A percentile compares a stretch with the other conserved stretches of the same genome.
Conservation (phyloP, 2,888 invertebrate species). For the Sinodicranocentrus sp. region DNA sequence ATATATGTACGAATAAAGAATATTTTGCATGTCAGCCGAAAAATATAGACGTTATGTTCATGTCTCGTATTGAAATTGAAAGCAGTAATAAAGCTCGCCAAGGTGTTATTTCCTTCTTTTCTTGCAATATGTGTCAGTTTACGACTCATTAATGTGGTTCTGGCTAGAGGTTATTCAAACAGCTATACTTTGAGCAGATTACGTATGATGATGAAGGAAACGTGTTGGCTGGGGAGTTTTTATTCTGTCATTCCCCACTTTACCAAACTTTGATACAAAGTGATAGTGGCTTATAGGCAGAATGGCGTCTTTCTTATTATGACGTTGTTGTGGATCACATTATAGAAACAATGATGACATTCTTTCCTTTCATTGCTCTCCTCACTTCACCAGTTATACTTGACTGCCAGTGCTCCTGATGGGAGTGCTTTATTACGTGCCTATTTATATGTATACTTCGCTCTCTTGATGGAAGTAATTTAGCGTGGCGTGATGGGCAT, state of each 20-base stretch:
- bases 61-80: constrained; percentile 15
- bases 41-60: no score
- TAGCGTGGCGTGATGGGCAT: constrained; percentile 16
- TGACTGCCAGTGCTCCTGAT: neutral
- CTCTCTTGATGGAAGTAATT: constrained; percentile 36
- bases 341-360: constrained; percentile 15
- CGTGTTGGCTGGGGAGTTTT: constrained; percentile 35
- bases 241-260: constrained; percentile 1
- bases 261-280: neutral
- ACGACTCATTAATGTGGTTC: constrained; percentile 45
- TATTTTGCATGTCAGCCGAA: no score
- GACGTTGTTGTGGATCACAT: constrained; percentile 10
- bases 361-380: constrained; percentile 16
- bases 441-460: constrained; percentile 19
- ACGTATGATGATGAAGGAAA: constrained; percentile 38
- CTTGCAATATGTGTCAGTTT: constrained; percentile 28
- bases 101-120: constrained; percentile 33
- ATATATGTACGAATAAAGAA: no score
- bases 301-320: constrained; percentile 10
- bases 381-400: constrained; percentile 6
- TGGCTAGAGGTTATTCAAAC: constrained; percentile 14
- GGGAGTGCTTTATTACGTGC: constrained; percentile 16
- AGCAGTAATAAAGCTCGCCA: constrained; percentile 12
- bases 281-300: constrained; percentile 13
- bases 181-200: constrained; percentile 1